Base-by-base conservation (phyloP, 2,888 invertebrate species). In the Drosophila setosimentum region DNA sequence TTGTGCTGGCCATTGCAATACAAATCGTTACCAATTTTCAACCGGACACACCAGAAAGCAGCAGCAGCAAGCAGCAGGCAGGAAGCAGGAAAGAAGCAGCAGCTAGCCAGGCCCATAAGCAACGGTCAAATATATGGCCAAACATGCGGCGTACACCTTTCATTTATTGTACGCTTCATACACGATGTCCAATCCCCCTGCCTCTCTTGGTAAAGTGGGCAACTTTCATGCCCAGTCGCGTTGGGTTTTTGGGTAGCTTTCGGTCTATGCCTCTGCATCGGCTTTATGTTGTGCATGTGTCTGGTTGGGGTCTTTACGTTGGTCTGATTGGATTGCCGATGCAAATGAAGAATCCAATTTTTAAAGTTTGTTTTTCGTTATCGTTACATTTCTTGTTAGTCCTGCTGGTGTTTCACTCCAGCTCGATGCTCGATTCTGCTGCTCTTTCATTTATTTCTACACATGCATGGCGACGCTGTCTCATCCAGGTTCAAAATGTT, bases 301-400 rank as follows among this genome's bases (percentile, higher is more conserved):
- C 82, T 87, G 89, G 86, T 63, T 67, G 76, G 58, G 88, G 83
- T 89, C 86, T 83, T 90, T 91, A 76, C 90, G 90, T 83, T 87
- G 91, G 91, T 90, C 91, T 90, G 90, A 90, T 90, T 91, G 91
- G 91, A 90, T 90, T 90, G 82, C 87, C 91, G 87, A 89, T 91
- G 91, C 91, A 91, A 91, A 91, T 90, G 91, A 91, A 87, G 90
- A 91, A 91, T 90, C 91, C 91, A 90, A 91, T 90, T 90, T 90
- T 91, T 91, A 82, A 91, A 91, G 91, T 91, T 90, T 91, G 91
- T 91, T 90, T 90, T 91, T 88, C 91, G 90, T 90, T 91, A 91
- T 87, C 88, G 83, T 82, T 83, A 79, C 87, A 82, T 73, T 82
- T 79, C 90, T 88, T 87, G 90, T 87, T 90, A 88, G 89, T 55